Conservation (phyloP, 2,113 vertebrate species). For the Apodemus speciosus region DNA sequence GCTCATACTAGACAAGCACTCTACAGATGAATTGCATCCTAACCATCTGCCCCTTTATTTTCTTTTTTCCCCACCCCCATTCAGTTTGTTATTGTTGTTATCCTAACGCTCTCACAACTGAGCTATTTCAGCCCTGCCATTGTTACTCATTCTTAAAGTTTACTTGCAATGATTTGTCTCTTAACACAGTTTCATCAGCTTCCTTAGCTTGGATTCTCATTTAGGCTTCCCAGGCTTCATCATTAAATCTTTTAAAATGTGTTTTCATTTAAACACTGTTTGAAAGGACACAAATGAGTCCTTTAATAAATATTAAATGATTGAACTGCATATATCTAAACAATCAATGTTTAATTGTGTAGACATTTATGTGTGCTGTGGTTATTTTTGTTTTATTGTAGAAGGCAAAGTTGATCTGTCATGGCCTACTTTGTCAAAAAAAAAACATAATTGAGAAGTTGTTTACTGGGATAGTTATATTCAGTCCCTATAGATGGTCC, state of each 20-base stretch:
- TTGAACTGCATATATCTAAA: background rate
- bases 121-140: too few species aligned
- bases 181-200: background rate
- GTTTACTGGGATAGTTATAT: background rate
- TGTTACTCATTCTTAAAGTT: background rate
- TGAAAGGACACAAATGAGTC: background rate
- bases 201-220: slow-evolving; percentile 24
- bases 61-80: background rate
- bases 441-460: background rate
- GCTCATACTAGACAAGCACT: background rate
- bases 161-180: background rate
- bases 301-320: slow-evolving; percentile 56
- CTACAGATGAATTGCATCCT: background rate
- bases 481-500: background rate
- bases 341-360: background rate
- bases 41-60: background rate
- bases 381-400: background rate
- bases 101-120: too few species aligned
- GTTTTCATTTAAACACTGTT: slow-evolving; percentile 28
- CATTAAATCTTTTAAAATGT: background rate
- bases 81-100: too few species aligned
- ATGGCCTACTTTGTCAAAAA: background rate
- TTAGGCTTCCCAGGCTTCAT: background rate
- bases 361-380: background rate
- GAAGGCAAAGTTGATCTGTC: background rate